Evolutionary conservation across 2,113 vertebrate species (phyloP).

Genomic region (Dipodomys merriami): DNA sequence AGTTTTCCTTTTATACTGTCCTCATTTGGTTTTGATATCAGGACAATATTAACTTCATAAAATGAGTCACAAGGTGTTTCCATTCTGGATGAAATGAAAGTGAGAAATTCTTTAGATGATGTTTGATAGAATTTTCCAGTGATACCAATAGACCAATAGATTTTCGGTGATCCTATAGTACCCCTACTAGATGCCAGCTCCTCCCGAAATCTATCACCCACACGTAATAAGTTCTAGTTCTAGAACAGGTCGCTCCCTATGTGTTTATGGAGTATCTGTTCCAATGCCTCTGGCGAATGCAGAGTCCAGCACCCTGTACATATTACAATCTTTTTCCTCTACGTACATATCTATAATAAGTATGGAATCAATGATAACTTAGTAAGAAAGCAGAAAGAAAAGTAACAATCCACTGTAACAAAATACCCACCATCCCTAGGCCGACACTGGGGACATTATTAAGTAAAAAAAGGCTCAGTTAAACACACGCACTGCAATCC

Average conservation of each 20-base stretch:
- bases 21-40: slow-evolving; percentile 31
- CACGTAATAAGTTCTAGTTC: not conserved
- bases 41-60: slow-evolving; percentile 29
- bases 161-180: not conserved
- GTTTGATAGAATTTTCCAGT: not conserved
- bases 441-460: not conserved
- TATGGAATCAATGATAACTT: not conserved
- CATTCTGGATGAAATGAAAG: slow-evolving; percentile 16
- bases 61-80: not conserved
- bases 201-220: not conserved
- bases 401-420: not conserved
- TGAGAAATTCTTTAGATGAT: not conserved
- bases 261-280: not conserved
- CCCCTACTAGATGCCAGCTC: not conserved
- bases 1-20: not conserved
- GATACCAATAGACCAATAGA: not conserved
- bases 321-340: not conserved
- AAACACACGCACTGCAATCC: not conserved
- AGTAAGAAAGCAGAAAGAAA: not conserved
- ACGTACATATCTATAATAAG: not conserved
- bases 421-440: not conserved
- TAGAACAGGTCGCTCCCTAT: not conserved
- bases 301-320: not conserved
- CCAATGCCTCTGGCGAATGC: too few species aligned
- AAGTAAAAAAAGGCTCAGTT: not conserved